These are phyloP conservation scores for Parauchenoglanis punctatus DNA, from an alignment of 2,797 vertebrate species.

Conservation along the genomic window DNA sequence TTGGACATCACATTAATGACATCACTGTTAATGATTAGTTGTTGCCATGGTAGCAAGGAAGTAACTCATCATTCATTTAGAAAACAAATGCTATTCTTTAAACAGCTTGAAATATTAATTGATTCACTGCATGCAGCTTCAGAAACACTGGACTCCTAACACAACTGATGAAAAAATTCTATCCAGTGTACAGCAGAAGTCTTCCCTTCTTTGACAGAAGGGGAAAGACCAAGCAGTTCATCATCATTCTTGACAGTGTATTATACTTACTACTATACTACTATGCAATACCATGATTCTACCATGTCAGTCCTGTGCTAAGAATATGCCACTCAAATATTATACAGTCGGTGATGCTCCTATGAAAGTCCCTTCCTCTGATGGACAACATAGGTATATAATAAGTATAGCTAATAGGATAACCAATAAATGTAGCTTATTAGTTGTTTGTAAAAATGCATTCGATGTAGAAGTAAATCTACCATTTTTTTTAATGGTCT, in stretches of 20 bases:
- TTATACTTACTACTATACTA: background rate
- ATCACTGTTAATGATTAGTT: background rate
- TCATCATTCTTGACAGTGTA: background rate
- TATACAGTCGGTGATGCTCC: background rate
- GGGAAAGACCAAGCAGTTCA: background rate
- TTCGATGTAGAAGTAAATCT: background rate
- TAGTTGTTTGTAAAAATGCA: background rate
- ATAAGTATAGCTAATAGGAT: background rate
- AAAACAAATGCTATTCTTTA: background rate
- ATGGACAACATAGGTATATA: background rate
- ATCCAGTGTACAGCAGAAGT: background rate
- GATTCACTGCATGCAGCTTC: background rate
- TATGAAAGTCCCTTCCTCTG: background rate
- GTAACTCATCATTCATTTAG: background rate
- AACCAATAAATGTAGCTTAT: background rate
- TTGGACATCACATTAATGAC: background rate
- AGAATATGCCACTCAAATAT: background rate
- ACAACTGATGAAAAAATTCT: background rate
- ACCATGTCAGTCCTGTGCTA: background rate
- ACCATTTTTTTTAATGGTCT: background rate
- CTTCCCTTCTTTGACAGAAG: background rate
- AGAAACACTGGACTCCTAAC: background rate
- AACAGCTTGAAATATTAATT: background rate
- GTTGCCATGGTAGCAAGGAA: background rate
- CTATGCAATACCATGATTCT: background rate